Base-by-base conservation (phyloP, 2,888 invertebrate genomes). In the Patella depressa region DNA sequence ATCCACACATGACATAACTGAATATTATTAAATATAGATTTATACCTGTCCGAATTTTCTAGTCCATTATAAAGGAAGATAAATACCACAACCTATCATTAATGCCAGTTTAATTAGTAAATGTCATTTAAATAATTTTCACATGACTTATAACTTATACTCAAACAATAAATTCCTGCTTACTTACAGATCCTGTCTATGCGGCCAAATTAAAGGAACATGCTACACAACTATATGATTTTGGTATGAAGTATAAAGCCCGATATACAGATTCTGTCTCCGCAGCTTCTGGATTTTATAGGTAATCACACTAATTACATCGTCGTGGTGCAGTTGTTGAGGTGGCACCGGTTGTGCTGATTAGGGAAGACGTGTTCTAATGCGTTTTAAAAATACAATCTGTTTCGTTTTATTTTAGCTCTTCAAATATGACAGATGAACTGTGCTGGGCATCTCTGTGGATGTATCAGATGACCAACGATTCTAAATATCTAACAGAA, bases 371-470 rank as follows among this genome's bases (percentile, higher is more conserved):
- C 3, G 45, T 1, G 7, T 45, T 9, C 7, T 9, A 45, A 45
- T 9, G 45, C 45, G 9, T 1, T 34, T 45, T 45, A 45, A 45
- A 45, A 45, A 45, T 45, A 45, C 9, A 45, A 45, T 9, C 45
- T 17, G 59, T 9, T 59, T 19, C 59, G 19, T 19, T 71, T 24
- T 45, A 24, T n/a, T 65, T 53, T 73, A 79, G 79, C 34, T 79
- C 79, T 3, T 57, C 45, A 24, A 79, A 79, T 71, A 72, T 54
- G 53, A 77, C 79, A 7, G 89, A 89, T 74, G 89, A 90, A 78
- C 80, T 88, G 45, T 82, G 84, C 15, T 89, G 88, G 88, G 87
- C 85, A 4, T 89, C 83, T 1, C 78, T 81, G 3, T 90, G 90
- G 90, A 76, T 90, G 75, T 85, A 86, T 78, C 82, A 82, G 72